Base-by-base conservation (phyloP, 92 coral and sea anemone species). In the Metridium senile region DNA sequence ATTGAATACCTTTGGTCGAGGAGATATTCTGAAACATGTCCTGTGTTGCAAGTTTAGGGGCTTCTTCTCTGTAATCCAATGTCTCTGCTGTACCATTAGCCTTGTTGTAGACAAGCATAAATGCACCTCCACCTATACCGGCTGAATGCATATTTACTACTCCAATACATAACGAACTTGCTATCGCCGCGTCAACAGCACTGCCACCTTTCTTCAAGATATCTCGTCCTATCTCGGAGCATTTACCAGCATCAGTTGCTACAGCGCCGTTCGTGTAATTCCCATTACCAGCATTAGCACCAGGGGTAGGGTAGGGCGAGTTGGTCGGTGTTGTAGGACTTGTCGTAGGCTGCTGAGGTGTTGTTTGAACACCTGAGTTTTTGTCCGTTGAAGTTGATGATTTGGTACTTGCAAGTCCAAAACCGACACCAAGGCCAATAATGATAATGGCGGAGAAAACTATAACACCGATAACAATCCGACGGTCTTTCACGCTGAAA, bases 121-220 rank as follows among this genome's bases (percentile, higher is more conserved):
- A 84, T 4, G 89, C 98, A 11, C 98, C 98, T 11, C 98, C 98
- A 0, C 93, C 98, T 25, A 93, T 66, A 0, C 93, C 98, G 8
- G 96, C 84, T 9, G 98, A 93, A 39, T 93, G 98, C 98, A 93
- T 88, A 75, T 91, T 88, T 63, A 93, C 72, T 27, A 93, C 93
- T 10, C 98, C 98, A 51, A 95, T 82, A 51, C 99, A 95, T 52
- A 95, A 89, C 90, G 89, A 84, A 68, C 93, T 82, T 20, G 99
- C 95, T 27, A 95, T 81, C n/a, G 99, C 99, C 17, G 97, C 96
- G 64, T 95, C 99, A 26, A 95, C 99, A 26, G 91, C 99, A 2
- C 91, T 84, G 21, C 99, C 99, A 1, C 68, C 63, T 10, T 33
- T 21, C 39, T 66, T 68, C 16, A 95, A 79, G 51, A 87, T 83